Percentiles rank a stretch among this genome's conserved stretches.
Conservation (phyloP, 2,113 vertebrate genomes). For the Gasterosteus aculeatus region DNA sequence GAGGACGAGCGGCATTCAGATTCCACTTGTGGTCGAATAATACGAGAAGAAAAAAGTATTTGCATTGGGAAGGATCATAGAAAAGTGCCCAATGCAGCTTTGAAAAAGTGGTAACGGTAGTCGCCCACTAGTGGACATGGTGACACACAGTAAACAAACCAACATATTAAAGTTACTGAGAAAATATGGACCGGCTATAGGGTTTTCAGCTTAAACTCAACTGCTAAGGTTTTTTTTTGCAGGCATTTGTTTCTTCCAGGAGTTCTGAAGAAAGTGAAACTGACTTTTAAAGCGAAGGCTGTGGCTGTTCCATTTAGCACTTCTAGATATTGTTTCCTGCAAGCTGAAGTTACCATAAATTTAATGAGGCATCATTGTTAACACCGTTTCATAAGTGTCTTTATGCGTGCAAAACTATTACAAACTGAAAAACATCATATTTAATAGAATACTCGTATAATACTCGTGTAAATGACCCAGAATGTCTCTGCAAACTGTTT, state of each 20-base stretch:
- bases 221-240: background rate
- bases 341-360: background rate
- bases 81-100: background rate
- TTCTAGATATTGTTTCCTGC: background rate
- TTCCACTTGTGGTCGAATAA: constrained; percentile 22
- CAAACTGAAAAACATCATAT: constrained; percentile 5
- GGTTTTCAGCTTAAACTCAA: background rate
- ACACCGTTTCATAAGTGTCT: background rate
- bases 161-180: background rate
- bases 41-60: background rate
- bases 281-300: background rate
- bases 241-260: background rate
- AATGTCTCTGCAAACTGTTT: constrained; percentile 15
- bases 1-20: constrained; percentile 39
- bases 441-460: constrained; percentile 15
- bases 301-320: background rate
- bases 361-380: background rate
- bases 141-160: constrained; percentile 5
- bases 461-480: constrained; percentile 1
- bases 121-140: constrained; percentile 63
- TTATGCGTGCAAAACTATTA: background rate
- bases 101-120: constrained; percentile 3
- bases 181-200: background rate
- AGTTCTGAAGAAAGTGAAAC: background rate
- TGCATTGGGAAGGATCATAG: background rate